A percentile compares a stretch with the other conserved stretches of the same genome.
These are phyloP conservation scores for Drosophila nr. medialis DNA, from an alignment of 2,888 invertebrate genomes.

Conservation along the genomic window DNA sequence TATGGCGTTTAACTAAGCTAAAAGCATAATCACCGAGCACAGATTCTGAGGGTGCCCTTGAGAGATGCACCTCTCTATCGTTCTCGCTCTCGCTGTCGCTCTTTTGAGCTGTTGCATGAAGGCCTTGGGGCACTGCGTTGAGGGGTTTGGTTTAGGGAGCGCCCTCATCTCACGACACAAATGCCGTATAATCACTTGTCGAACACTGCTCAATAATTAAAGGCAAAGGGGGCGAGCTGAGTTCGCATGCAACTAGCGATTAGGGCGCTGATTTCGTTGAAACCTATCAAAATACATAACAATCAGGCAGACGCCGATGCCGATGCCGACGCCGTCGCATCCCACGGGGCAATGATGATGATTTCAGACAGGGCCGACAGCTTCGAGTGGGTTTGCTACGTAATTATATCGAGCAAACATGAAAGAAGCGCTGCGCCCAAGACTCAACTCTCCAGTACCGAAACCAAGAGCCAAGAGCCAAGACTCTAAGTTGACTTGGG, in stretches of 20 bases:
- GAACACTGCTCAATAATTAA: conserved; percentile 80
- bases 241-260: conserved; percentile 72
- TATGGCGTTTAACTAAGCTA: conserved; percentile 60
- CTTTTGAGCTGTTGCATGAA: not conserved
- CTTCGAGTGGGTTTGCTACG: conserved; percentile 54
- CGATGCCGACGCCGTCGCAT: conserved; percentile 31
- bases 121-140: conserved; percentile 25
- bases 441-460: not conserved
- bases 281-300: conserved; percentile 80
- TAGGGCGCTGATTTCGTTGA: conserved; percentile 78
- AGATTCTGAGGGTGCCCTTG: conserved; percentile 62
- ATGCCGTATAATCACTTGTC: conserved; percentile 81
- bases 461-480: conserved; percentile 3
- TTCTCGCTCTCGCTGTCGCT: not conserved
- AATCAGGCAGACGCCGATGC: conserved; percentile 54
- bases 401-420: conserved; percentile 79
- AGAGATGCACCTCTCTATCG: conserved; percentile 23
- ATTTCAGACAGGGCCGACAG: conserved; percentile 61
- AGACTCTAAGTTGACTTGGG: conserved; percentile 6
- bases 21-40: conserved; percentile 55
- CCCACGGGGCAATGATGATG: conserved; percentile 67
- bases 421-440: conserved; percentile 62
- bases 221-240: conserved; percentile 33
- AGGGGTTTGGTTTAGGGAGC: conserved; percentile 25
- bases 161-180: conserved; percentile 73